A percentile compares a stretch with the other conserved stretches of the same genome.
phyloP scores from a whole-genome alignment of 2,888 invertebrate species.

The Strigamia transsilvanica region DNA sequence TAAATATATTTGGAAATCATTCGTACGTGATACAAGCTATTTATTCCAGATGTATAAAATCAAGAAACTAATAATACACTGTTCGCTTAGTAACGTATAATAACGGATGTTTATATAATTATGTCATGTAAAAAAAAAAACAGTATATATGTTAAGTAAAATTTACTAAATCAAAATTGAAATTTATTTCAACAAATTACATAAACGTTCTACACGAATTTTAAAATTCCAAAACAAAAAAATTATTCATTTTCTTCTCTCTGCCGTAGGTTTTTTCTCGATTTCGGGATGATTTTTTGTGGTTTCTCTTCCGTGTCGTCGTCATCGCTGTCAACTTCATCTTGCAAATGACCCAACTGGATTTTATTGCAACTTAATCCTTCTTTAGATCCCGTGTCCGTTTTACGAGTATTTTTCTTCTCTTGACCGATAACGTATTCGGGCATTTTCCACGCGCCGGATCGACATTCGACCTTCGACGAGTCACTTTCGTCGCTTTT shows the following conservation, averaged over 20 bases:
- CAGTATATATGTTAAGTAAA: background rate
- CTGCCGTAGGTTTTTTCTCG: background rate
- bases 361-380: background rate
- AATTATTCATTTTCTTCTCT: background rate
- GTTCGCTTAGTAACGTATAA: background rate
- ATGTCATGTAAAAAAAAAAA: background rate
- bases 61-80: background rate
- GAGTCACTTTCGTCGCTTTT: slow-evolving; percentile 44
- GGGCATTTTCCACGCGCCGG: slow-evolving; percentile 79
- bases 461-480: slow-evolving; percentile 66
- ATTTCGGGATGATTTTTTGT: background rate
- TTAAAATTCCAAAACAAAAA: no score
- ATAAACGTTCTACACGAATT: no score
- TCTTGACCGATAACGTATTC: slow-evolving; percentile 80
- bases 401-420: slow-evolving; percentile 55
- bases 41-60: slow-evolving; percentile 35
- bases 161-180: background rate
- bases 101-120: slow-evolving; percentile 3
- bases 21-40: background rate
- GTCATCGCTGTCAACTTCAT: background rate
- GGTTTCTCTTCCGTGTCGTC: background rate
- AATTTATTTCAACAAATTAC: background rate
- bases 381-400: background rate
- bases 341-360: background rate
- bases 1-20: slow-evolving; percentile 19